phyloP scores from a whole-genome alignment of 2,113 vertebrate genomes.

The Pantherophis guttatus region DNA sequence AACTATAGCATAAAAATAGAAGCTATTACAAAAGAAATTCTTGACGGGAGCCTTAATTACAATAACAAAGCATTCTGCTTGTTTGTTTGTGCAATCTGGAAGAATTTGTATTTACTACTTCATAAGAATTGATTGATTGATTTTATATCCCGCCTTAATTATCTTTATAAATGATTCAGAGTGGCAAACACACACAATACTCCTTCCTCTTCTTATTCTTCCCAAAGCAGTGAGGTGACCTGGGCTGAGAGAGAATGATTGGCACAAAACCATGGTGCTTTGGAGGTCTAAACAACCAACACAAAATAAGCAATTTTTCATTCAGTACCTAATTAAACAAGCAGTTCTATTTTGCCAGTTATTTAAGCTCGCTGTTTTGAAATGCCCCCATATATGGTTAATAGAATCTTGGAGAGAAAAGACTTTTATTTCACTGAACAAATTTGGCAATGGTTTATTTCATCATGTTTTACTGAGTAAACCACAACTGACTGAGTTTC shows the following conservation, averaged over 20 bases:
- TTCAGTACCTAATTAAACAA: not conserved
- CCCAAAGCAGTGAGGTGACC: not conserved
- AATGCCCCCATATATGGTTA: not conserved
- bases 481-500: not conserved
- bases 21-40: not conserved
- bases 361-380: not conserved
- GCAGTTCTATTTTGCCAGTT: not conserved
- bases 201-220: not conserved
- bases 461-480: not conserved
- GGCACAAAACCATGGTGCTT: not conserved
- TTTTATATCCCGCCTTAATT: not conserved
- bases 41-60: not conserved
- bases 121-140: not conserved
- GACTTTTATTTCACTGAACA: not conserved
- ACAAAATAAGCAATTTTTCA: not conserved
- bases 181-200: not conserved
- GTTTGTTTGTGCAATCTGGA: not conserved
- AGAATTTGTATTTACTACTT: not conserved
- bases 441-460: not conserved
- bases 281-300: not conserved
- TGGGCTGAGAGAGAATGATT: not conserved
- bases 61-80: not conserved
- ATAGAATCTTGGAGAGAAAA: not conserved
- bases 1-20: not conserved
- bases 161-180: not conserved